Percentiles rank a stretch among this genome's conserved stretches.
These are phyloP conservation scores for Bubo bubo DNA, from an alignment of 2,113 vertebrate species.

Conservation along the genomic window DNA sequence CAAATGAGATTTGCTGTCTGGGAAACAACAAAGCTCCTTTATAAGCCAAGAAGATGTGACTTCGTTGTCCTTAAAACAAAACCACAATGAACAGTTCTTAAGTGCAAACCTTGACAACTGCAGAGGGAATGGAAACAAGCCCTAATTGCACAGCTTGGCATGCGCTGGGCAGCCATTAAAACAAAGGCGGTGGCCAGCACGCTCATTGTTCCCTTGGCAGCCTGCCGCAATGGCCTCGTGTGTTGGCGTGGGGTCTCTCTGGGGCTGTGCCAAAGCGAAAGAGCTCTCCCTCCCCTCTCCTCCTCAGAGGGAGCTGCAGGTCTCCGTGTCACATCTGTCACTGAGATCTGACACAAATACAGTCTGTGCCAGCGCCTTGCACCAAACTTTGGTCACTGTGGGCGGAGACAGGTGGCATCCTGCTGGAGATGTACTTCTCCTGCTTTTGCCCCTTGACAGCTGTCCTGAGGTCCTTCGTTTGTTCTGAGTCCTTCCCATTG, in stretches of 20 bases:
- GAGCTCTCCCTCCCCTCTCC: neutral
- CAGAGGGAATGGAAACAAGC: neutral
- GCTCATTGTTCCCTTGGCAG: neutral
- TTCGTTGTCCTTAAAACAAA: neutral
- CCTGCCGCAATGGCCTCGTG: neutral
- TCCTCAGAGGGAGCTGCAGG: neutral
- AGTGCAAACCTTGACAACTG: neutral
- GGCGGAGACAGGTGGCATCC: neutral
- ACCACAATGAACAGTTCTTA: neutral
- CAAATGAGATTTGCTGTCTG: neutral
- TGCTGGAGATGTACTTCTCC: neutral
- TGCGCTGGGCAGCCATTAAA: neutral
- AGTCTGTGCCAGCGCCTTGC: neutral
- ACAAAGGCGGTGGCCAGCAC: neutral
- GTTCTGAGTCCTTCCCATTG: neutral
- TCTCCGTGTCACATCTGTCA: fast-evolving
- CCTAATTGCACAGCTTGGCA: neutral
- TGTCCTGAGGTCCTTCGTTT: neutral
- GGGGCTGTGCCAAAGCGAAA: neutral
- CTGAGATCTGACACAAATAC: neutral
- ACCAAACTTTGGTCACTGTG: neutral
- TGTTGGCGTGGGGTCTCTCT: fast-evolving
- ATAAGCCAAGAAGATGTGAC: neutral
- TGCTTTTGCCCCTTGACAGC: neutral
- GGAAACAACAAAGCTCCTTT: neutral